Percentiles rank a stretch among this genome's conserved stretches.
These are phyloP conservation scores for Nylanderia fulva DNA, from an alignment of 1,140 invertebrate species.

Conservation along the genomic window DNA sequence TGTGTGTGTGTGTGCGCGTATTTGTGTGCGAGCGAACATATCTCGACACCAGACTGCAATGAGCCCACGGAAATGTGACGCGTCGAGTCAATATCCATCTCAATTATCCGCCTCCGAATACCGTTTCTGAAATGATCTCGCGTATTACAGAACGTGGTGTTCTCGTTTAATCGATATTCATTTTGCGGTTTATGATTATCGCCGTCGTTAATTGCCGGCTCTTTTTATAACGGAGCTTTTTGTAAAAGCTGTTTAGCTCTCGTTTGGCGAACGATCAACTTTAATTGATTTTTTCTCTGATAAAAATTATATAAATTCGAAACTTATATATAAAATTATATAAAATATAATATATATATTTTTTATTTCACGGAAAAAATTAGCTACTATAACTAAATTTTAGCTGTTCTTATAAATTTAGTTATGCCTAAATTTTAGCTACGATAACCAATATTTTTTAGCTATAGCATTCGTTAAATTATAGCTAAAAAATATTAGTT, in stretches of 20 bases:
- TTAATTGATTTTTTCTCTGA: not conserved
- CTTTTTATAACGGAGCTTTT: not conserved
- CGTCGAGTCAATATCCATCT: conserved; percentile 68
- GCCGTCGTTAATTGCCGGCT: conserved; percentile 1
- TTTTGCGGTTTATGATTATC: conserved; percentile 20
- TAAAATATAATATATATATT: too few species aligned
- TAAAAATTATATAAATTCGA: not conserved
- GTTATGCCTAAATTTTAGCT: too few species aligned
- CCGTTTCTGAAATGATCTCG: conserved; percentile 39
- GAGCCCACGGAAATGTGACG: conserved; percentile 57
- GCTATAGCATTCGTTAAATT: too few species aligned
- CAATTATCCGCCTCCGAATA: conserved; percentile 61
- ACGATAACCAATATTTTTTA: too few species aligned
- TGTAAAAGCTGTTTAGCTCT: not conserved
- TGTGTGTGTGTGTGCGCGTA: not conserved
- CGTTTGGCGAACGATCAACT: not conserved
- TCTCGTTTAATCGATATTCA: conserved; percentile 52
- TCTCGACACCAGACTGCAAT: conserved; percentile 14
- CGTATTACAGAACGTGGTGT: conserved; percentile 31
- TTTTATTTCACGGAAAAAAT: too few species aligned
- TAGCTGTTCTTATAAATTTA: too few species aligned
- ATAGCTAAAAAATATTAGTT: too few species aligned
- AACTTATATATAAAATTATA: too few species aligned
- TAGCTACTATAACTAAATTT: too few species aligned
- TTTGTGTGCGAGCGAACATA: too few species aligned